Base-by-base conservation (phyloP, 1,140 invertebrate species). In the Pseudomyrmex gracilis region DNA sequence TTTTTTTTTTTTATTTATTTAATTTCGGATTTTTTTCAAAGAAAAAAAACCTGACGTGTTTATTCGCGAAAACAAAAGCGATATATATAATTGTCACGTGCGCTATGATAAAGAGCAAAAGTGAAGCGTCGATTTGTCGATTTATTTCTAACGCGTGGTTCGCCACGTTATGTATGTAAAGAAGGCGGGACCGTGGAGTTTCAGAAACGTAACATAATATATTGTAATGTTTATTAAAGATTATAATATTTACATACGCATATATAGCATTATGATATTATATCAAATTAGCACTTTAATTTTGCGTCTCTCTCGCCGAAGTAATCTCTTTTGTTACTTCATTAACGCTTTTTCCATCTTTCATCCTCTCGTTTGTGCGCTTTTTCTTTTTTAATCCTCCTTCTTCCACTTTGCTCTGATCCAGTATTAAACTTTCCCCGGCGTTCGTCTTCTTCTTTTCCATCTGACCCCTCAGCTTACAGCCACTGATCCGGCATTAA, bases 351-450 rank as follows among this genome's bases (percentile, higher is more conserved):
- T 74, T 57, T 55, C 9, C 43, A 47, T 47, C 7, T 10, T 22
- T 53, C 49, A 51, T 15, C 13, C 4, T 47, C n/a, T 17, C 20
- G 2, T 22, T 61, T 20, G 15, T 63, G 34, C 34, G 7, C 22
- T 47, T 1, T 1, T 49, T 1, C 51, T 45, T 2, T n/a, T 63
- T 82, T 63, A 73, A 71, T 82, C 57, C 17, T 15, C 15, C 1
- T 24, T 24, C 15, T 10, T 58, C 43, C 55, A 77, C 49, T 77
- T 66, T 68, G 43, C 63, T 61, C 22, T 83, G 67, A 83, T 83
- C 82, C 63, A 66, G 63, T 67, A 78, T 83, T 83, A 83, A 78
- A 78, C 73, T 78, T 83, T 68, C 55, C 58, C 45, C 51, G 67
- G 20, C 55, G n/a, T 24, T 15, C 34, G 57, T 15, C 49, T 53